A percentile compares a stretch with the other conserved stretches of the same genome.
phyloP scores from a whole-genome alignment of 1,140 invertebrate species.

The Drosophila carrolli region DNA sequence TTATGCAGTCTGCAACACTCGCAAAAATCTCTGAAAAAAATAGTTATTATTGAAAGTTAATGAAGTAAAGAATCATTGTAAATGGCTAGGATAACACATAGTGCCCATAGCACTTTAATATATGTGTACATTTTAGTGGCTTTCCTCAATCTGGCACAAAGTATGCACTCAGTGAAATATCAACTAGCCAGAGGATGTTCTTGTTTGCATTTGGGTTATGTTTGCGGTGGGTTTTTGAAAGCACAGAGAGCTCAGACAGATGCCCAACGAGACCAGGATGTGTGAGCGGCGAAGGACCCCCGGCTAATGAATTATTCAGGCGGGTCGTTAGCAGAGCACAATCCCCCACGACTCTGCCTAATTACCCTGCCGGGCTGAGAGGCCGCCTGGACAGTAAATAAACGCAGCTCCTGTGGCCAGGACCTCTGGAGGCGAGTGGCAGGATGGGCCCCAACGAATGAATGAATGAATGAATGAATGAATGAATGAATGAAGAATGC shows the following conservation, averaged over 20 bases:
- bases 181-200: constrained; percentile 45
- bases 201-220: constrained; percentile 67
- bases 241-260: constrained; percentile 5
- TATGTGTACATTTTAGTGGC: constrained; percentile 1
- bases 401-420: constrained; percentile 15
- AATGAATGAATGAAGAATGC: constrained; percentile 1
- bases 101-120: neutral
- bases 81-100: neutral
- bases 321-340: constrained; percentile 64
- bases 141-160: constrained; percentile 22
- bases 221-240: constrained; percentile 65
- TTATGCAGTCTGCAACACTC: neutral
- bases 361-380: constrained; percentile 55
- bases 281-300: constrained; percentile 29
- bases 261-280: constrained; percentile 12
- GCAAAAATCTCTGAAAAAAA: neutral
- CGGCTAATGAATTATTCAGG: constrained; percentile 77
- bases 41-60: neutral
- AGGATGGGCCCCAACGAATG: constrained; percentile 2
- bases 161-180: constrained; percentile 19
- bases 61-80: neutral
- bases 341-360: constrained; percentile 52
- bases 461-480: constrained; percentile 7
- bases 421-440: constrained; percentile 18
- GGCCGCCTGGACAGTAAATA: constrained; percentile 59